Conservation (phyloP, 2,888 invertebrate species). For the Cyrtodaria siliqua region DNA sequence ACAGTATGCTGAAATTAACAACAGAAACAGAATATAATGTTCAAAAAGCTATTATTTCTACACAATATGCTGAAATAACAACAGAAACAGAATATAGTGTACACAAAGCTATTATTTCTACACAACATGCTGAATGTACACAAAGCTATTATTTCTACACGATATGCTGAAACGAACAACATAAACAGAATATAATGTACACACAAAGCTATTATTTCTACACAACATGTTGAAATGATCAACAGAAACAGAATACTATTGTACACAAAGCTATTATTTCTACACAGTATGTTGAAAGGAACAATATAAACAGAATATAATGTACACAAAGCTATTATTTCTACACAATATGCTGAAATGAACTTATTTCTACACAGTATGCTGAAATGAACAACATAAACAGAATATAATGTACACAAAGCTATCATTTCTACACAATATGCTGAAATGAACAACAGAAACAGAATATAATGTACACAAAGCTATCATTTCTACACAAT, state of each 20-base stretch:
- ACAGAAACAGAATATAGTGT: background rate
- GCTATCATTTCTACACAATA: background rate
- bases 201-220: too few species aligned
- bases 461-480: too few species aligned
- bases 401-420: background rate
- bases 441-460: background rate
- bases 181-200: too few species aligned
- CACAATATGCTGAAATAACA: background rate
- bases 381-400: background rate
- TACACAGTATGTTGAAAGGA: too few species aligned
- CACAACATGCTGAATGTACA: background rate
- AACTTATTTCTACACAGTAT: background rate
- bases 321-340: too few species aligned
- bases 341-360: slow-evolving; percentile 73
- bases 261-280: too few species aligned
- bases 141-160: too few species aligned
- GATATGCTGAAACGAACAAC: too few species aligned
- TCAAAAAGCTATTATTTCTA: background rate
- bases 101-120: too few species aligned
- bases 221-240: background rate
- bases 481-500: background rate
- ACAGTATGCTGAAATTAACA: too few species aligned
- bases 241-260: too few species aligned
- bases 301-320: background rate
- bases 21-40: background rate